Conservation (phyloP, 2,888 invertebrate genomes). For the Hyalella azteca region DNA sequence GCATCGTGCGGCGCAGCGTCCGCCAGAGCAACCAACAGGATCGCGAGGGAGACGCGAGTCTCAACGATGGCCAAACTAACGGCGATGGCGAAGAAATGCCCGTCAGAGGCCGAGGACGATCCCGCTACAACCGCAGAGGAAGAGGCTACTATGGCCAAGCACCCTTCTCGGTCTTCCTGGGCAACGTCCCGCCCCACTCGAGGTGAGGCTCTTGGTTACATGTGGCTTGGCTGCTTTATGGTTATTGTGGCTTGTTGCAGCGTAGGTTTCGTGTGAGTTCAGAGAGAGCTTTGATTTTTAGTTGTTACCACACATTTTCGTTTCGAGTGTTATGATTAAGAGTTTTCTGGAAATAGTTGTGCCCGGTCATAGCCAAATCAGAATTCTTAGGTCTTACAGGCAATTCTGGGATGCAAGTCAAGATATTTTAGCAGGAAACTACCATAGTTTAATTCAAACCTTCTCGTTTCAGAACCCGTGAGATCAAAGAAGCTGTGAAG, state of each 20-base stretch:
- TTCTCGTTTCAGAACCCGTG: conserved; percentile 43
- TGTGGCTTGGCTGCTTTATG: not conserved
- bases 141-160: conserved; percentile 5
- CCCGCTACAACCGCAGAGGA: conserved; percentile 11
- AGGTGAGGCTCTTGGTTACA: conserved; percentile 38
- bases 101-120: conserved; percentile 19
- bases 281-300: too few species aligned
- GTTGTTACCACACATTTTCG: too few species aligned
- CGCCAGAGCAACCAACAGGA: conserved; percentile 47
- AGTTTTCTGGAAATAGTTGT: too few species aligned
- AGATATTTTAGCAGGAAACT: too few species aligned
- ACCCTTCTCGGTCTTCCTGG: conserved; percentile 52
- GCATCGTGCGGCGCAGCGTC: conserved; percentile 54
- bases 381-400: too few species aligned
- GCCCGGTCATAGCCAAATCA: too few species aligned
- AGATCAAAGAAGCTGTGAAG: conserved; percentile 52
- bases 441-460: too few species aligned
- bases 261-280: too few species aligned
- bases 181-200: conserved; percentile 52
- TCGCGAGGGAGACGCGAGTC: conserved; percentile 42
- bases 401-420: too few species aligned
- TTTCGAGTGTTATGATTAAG: not conserved
- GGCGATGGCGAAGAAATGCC: conserved; percentile 11
- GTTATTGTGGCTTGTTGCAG: too few species aligned
- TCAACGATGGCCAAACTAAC: conserved; percentile 40